Conservation (phyloP, 2,797 vertebrate genomes). For the Alosa sapidissima region DNA sequence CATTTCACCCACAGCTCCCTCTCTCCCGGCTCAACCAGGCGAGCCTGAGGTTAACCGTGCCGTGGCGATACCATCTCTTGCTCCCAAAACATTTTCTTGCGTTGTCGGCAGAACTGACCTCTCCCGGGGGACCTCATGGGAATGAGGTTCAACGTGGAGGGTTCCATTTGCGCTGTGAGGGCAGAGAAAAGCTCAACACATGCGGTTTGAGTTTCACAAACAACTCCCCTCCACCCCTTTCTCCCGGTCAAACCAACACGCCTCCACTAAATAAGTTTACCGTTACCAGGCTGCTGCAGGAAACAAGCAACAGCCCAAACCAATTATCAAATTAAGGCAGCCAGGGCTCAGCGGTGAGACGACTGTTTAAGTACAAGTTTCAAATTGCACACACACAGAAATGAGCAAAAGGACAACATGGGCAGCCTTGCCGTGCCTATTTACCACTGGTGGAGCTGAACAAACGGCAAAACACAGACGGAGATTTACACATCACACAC, state of each 20-base stretch:
- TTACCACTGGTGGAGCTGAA: constrained; percentile 32
- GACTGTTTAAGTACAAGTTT: constrained; percentile 17
- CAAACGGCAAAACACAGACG: constrained; percentile 40
- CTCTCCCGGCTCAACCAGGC: neutral
- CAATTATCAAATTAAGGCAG: constrained; percentile 18
- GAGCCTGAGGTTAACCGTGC: constrained; percentile 58
- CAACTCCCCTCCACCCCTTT: neutral
- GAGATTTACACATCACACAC: neutral
- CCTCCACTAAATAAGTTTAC: neutral
- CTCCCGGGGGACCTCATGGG: neutral
- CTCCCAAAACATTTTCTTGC: constrained; percentile 27
- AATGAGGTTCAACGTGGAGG: neutral
- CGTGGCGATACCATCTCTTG: constrained; percentile 34
- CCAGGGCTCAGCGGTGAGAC: neutral
- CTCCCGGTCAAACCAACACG: neutral
- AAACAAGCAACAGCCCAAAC: neutral
- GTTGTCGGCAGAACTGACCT: constrained; percentile 39
- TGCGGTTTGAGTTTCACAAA: constrained; percentile 27
- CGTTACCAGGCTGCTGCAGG: neutral
- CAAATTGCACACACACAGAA: constrained; percentile 6
- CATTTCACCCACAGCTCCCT: constrained; percentile 17
- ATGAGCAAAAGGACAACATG: constrained; percentile 14
- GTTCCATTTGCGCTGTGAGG: constrained; percentile 2
- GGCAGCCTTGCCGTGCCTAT: neutral
- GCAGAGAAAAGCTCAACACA: constrained; percentile 20